Percentiles rank a stretch among this genome's conserved stretches.
These are phyloP conservation scores for Lutjanus erythropterus DNA, from an alignment of 2,113 vertebrate species.

Conservation along the genomic window DNA sequence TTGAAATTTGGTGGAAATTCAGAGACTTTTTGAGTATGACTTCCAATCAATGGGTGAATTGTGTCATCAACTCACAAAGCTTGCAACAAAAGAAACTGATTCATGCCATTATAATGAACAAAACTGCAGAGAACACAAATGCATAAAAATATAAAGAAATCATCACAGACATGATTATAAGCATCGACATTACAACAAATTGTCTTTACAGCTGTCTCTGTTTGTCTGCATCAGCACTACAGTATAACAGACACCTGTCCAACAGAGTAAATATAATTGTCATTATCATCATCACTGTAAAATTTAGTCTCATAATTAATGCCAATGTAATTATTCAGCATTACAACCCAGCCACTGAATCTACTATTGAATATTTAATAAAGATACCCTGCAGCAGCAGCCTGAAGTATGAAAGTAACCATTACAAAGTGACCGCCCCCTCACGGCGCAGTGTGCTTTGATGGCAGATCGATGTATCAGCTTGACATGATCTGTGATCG, in stretches of 20 bases:
- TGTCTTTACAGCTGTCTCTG: constrained; percentile 2
- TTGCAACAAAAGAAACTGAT: background rate
- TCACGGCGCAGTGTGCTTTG: background rate
- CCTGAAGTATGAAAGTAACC: background rate
- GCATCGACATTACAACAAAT: constrained; percentile 5
- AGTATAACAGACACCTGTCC: constrained; percentile 8
- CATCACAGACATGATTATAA: background rate
- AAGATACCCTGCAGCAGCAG: background rate
- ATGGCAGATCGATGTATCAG: constrained; percentile 17
- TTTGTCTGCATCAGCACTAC: background rate
- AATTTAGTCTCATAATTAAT: background rate
- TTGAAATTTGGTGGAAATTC: background rate
- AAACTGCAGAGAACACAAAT: background rate
- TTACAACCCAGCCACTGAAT: background rate
- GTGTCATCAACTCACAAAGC: background rate
- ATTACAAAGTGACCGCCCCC: background rate
- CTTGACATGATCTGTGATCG: constrained; percentile 27
- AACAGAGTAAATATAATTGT: background rate
- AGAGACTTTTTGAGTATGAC: background rate
- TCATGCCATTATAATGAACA: background rate
- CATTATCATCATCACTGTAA: background rate
- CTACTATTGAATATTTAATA: background rate
- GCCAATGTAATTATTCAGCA: background rate
- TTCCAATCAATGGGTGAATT: constrained; percentile 5
- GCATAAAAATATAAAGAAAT: background rate